phyloP scores from a whole-genome alignment of 2,888 invertebrate genomes.

The Hirudinaria manillensis region DNA sequence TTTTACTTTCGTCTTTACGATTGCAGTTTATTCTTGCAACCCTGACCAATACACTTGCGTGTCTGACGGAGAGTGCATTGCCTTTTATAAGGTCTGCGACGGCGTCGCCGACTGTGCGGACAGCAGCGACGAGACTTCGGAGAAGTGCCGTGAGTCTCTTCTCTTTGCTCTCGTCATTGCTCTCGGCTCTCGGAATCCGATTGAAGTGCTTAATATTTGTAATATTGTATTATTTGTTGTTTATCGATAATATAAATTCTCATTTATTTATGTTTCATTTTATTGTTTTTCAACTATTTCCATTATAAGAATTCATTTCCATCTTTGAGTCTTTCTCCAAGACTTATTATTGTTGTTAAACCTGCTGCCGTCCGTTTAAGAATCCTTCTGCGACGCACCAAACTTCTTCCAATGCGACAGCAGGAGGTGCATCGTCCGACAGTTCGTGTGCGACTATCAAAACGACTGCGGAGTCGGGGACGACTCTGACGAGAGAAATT shows the following conservation, averaged over 20 bases:
- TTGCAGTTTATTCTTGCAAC: constrained; percentile 29
- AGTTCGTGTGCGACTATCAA: constrained; percentile 35
- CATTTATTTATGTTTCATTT: neutral
- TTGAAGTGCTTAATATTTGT: neutral
- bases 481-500: constrained; percentile 35
- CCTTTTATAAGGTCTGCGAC: constrained; percentile 33
- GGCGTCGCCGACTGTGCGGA: constrained; percentile 36
- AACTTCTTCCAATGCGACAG: constrained; percentile 36
- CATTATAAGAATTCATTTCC: neutral
- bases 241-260: neutral
- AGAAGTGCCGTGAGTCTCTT: constrained; percentile 33
- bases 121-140: constrained; percentile 35
- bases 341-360: neutral
- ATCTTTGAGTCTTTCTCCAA: neutral
- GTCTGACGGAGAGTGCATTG: constrained; percentile 33
- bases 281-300: neutral
- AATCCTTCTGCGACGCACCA: constrained; percentile 19
- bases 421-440: constrained; percentile 34
- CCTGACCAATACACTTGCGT: constrained; percentile 33
- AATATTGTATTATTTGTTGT: neutral
- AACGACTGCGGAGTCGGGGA: constrained; percentile 36
- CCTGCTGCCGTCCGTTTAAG: neutral
- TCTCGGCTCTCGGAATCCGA: neutral
- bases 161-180: too few relatives aligned
- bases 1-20: too few relatives aligned